Evolutionary conservation across 1,140 invertebrate genomes (phyloP), one percentile per base, ranked within the genome.

Genomic region (Sinella curviseta): DNA sequence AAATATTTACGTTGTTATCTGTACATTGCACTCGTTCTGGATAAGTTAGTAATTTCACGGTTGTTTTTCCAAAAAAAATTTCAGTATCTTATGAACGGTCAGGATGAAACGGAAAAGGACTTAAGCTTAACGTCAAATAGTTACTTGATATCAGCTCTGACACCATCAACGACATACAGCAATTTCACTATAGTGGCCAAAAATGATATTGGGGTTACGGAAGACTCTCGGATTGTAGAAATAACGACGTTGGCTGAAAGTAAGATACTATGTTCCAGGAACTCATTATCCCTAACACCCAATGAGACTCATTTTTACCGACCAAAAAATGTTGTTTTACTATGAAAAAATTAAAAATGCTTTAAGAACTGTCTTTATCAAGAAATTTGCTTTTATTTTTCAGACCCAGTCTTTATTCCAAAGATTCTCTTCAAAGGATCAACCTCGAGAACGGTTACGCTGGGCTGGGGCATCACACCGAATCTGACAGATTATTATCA

Each of bases 341-440:
- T n/a, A n/a, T n/a, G n/a, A n/a, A n/a, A n/a, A n/a, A 30, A 74
- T 1, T 8, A 17, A 16, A n/a, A 20, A 30, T 16, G 14, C 12
- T 20, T 20, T n/a, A 30, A 16, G 20, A 17, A 20, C 26, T 70
- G 14, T 28, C 65, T 16, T 70, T 30, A 20, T 17, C 14, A n/a
- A 28, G 16, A 70, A n/a, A 70, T 28, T 16, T 28, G 16, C 16
- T 20, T 17, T 16, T 82, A 70, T 78, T 73, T 86, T 86, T 0
- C 80, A 88, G 93, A 95, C 89, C 93, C 93, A 0, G 88, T 90
- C 74, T 95, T 94, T 85, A 89, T 93, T 65, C 94, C 94, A 8
- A 91, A 91, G 84, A 91, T 94, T 33, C 90, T 90, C 34, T 91
- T 94, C 0, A 94, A 93, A 79, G 94, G 93, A 0, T 92, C 92